A percentile compares a stretch with the other conserved stretches of the same genome.
phyloP scores from a whole-genome alignment of 2,113 vertebrate species.

The Dasypus novemcinctus region DNA sequence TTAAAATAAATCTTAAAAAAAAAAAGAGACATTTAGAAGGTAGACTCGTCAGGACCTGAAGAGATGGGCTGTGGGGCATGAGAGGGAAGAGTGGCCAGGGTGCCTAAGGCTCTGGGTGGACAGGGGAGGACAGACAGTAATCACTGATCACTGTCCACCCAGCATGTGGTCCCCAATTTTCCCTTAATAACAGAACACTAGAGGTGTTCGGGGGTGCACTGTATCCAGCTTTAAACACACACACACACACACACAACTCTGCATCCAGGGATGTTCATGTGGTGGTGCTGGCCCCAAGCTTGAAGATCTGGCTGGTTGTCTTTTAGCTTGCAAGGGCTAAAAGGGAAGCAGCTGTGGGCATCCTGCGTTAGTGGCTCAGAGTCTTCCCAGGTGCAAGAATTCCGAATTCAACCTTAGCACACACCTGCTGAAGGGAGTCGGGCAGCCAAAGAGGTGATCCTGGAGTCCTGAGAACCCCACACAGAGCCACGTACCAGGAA shows the following conservation, averaged over 20 bases:
- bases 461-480: neutral
- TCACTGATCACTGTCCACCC: neutral
- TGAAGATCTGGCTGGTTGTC: no score
- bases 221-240: no score
- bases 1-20: no score
- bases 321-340: neutral
- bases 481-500: neutral
- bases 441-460: neutral
- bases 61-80: neutral
- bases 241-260: neutral
- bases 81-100: fast-evolving
- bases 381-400: neutral
- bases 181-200: neutral
- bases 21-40: neutral
- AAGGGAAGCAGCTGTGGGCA: neutral
- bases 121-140: no score
- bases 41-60: neutral
- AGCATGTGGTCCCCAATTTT: no score
- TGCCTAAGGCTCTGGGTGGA: neutral
- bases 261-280: neutral
- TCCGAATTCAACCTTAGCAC: neutral
- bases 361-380: fast-evolving
- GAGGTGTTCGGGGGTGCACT: neutral
- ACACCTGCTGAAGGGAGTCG: neutral
- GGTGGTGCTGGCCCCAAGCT: neutral